Evolutionary conservation across 2,797 vertebrate species (phyloP), one percentile per base, ranked within the genome.

Genomic region (Podarcis siculus): DNA sequence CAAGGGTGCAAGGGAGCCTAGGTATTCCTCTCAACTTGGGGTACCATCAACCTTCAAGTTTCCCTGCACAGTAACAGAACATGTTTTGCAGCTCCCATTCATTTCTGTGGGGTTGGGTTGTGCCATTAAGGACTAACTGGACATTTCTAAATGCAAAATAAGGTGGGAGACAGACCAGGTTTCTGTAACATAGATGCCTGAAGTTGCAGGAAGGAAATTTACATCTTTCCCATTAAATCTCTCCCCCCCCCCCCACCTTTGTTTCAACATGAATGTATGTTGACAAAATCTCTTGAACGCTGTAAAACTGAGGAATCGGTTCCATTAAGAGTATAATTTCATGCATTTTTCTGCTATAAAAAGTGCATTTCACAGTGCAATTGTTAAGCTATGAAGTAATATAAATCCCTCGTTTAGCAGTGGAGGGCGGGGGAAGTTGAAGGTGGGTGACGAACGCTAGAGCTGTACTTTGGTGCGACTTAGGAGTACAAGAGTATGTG

Each of bases 301-400:
- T 89, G 1, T 30, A 91, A 39, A 83, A 80, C 72, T 81, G 72
- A 69, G 37, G 71, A 82, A 90, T 82, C 49, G 12, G 66, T 85
- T 82, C 72, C 64, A 87, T 78, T 82, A 90, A 81, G 49, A 66
- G 64, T 25, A 78, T 87, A 82, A 82, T 85, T 90, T 88, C 49
- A 78, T 78, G 79, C 78, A 82, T 85, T 90, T 81, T 71, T 37
- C 25, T 55, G 21, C 78, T 55, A 35, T 81, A 85, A 83, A 80
- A 88, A 85, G 35, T 82, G 25, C 61, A 82, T 82, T 82, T 64
- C 73, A 82, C 32, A 19, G 30, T 76, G 30, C 61, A 42, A 45
- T 81, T 85, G 76, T 77, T 85, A 87, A 87, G 61, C 69, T 61
- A 42, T 66, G 61, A 58, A 61, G 35, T 30, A 90, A 45, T 78